Conservation (phyloP, 53 echinoderm and acorn worm species). For the Apostichopus leukothele region DNA sequence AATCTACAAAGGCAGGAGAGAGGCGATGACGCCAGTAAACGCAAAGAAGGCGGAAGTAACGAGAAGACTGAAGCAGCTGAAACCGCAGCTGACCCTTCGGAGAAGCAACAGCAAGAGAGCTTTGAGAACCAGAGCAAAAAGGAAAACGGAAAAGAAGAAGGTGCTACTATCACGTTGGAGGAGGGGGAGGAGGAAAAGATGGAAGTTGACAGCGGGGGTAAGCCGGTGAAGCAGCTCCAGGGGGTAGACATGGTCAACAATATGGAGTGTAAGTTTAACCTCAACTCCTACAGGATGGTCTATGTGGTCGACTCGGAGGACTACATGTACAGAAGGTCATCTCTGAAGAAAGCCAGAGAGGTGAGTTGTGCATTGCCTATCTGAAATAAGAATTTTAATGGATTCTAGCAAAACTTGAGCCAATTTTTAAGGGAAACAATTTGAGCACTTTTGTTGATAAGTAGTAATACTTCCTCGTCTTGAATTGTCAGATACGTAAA, state of each 20-base stretch:
- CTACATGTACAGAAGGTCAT: slow-evolving; percentile 96
- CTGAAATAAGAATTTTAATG: no score
- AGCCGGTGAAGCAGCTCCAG: slow-evolving; percentile 55
- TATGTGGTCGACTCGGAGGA: slow-evolving; percentile 99
- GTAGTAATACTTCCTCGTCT: no score
- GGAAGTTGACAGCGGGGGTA: slow-evolving; percentile 20
- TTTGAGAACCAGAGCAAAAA: slow-evolving; percentile 26
- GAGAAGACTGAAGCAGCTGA: slow-evolving; percentile 4
- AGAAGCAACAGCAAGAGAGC: slow-evolving; percentile 18
- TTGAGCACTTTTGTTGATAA: no score
- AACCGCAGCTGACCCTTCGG: not conserved
- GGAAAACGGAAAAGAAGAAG: slow-evolving; percentile 43
- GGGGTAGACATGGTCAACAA: slow-evolving; percentile 98
- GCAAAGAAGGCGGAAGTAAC: not conserved
- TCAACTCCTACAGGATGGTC: slow-evolving; percentile 99
- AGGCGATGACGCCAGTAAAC: slow-evolving; percentile 55
- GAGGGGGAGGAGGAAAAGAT: slow-evolving; percentile 45
- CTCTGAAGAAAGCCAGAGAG: slow-evolving; percentile 94
- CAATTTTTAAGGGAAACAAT: no score
- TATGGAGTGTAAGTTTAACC: slow-evolving; percentile 99
- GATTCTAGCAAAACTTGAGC: no score
- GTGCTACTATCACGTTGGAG: not conserved
- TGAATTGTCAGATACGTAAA: no score
- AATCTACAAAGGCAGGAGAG: slow-evolving; percentile 49
- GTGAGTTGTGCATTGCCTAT: slow-evolving; percentile 40